Base-by-base conservation (phyloP, 2,888 invertebrate species). In the Melieria omissa region DNA sequence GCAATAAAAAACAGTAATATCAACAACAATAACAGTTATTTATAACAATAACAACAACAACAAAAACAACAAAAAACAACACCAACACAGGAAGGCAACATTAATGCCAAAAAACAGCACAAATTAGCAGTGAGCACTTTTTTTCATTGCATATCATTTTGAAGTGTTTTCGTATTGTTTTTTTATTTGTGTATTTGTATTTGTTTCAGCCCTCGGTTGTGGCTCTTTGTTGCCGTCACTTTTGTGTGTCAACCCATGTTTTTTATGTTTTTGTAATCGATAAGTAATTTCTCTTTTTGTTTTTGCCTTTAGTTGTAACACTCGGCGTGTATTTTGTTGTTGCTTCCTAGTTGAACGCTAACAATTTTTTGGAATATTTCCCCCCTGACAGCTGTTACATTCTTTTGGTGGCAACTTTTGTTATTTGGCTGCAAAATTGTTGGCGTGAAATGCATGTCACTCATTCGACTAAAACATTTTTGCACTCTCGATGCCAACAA, bases 241-340 rank as follows among this genome's bases (percentile, higher is more conserved):
- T 49, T n/a, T 54, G 54, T n/a, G 14, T 29, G 60, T 49, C 49
- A 55, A 44, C 44, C 58, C 41, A 67, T 60, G n/a, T n/a, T n/a
- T n/a, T n/a, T n/a, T n/a, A n/a, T n/a, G n/a, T n/a, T n/a, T n/a
- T 66, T 67, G 42, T 58, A 45, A 60, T 58, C 58, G 41, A 55
- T 45, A 58, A 67, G 60, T 60, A 60, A 42, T 67, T 67, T 67
- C 67, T 67, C 67, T 67, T 60, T 67, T 67, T 60, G 10, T 14
- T 60, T 60, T 7, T 44, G 52, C 10, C 14, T 52, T 52, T 52
- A 14, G 0, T 52, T n/a, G 12, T 14, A 12, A 14, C 14, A 52
- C 7, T 6, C 12, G 9, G 49, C 49, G 8, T 49, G 49, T 29
- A 29, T 29, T 29, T 29, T 29, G 29, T 29, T 29, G 29, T 29